These are phyloP conservation scores for Cactoblastis cactorum DNA, from an alignment of 2,888 invertebrate genomes.

Conservation along the genomic window DNA sequence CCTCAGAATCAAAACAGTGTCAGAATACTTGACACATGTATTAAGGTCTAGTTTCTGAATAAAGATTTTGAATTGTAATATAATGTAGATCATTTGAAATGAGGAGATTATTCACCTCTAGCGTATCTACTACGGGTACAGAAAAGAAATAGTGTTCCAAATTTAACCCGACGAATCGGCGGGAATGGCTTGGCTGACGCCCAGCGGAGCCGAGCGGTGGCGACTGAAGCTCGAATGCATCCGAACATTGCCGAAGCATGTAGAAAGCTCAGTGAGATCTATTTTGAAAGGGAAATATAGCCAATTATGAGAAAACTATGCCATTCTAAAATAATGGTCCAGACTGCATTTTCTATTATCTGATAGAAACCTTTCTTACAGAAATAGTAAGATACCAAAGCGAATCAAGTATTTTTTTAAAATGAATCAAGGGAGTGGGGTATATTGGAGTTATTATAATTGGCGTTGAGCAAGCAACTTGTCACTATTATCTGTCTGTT, in stretches of 20 bases:
- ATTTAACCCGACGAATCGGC: conserved; percentile 67
- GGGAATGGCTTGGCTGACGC: conserved; percentile 70
- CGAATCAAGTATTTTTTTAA: too few species aligned
- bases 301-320: conserved; percentile 11
- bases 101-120: conserved; percentile 74
- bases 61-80: too few species aligned
- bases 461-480: too few species aligned
- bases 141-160: conserved; percentile 72
- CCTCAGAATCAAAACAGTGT: too few species aligned
- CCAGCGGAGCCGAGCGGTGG: conserved; percentile 57
- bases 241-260: conserved; percentile 39
- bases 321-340: conserved; percentile 4
- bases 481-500: too few species aligned
- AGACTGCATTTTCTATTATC: not conserved
- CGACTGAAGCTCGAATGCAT: conserved; percentile 53
- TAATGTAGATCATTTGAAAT: conserved; percentile 31
- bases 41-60: too few species aligned
- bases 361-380: not conserved
- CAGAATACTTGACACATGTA: too few species aligned
- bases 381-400: too few species aligned
- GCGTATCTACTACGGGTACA: conserved; percentile 52
- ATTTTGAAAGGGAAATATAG: conserved; percentile 18
- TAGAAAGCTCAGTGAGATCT: conserved; percentile 22
- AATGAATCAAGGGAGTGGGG: too few species aligned
- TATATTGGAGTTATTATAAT: too few species aligned